These are phyloP conservation scores for Gephyroberyx darwinii DNA, from an alignment of 2,797 vertebrate species.

Conservation along the genomic window DNA sequence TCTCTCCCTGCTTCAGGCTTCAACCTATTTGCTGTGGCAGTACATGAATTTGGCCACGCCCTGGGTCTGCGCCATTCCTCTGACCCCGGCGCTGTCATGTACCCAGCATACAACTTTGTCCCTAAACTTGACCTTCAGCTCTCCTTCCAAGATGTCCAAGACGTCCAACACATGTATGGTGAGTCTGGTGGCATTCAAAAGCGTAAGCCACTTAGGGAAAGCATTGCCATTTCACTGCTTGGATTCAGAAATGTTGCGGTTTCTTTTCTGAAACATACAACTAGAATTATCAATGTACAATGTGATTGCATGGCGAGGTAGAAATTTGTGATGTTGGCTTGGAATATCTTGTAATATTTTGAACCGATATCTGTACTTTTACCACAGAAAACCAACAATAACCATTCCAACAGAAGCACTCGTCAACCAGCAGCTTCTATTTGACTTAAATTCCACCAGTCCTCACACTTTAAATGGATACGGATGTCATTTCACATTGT, in stretches of 20 bases:
- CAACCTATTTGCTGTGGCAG: conserved; percentile 87
- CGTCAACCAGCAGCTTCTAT: no score
- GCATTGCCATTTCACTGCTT: not conserved
- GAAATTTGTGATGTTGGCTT: no score
- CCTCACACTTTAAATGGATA: no score
- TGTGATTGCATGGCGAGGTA: not conserved
- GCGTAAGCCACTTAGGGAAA: not conserved
- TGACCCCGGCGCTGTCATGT: conserved; percentile 90
- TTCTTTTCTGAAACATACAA: not conserved
- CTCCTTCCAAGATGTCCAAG: conserved; percentile 86
- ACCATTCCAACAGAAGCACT: no score
- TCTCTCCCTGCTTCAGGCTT: conserved; percentile 76
- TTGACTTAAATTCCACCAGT: no score
- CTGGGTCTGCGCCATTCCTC: conserved; percentile 87
- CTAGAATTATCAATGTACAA: no score
- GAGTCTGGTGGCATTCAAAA: conserved; percentile 17
- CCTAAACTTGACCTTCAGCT: conserved; percentile 81
- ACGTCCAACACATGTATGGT: conserved; percentile 89
- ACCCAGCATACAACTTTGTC: conserved; percentile 87
- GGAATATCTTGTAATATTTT: no score
- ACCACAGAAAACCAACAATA: no score
- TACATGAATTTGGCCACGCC: conserved; percentile 91
- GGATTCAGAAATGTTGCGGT: not conserved
- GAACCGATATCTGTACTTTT: no score
- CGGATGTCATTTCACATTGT: no score